These are phyloP conservation scores for Microplitis manilae DNA, from an alignment of 2,888 invertebrate species.

Conservation along the genomic window DNA sequence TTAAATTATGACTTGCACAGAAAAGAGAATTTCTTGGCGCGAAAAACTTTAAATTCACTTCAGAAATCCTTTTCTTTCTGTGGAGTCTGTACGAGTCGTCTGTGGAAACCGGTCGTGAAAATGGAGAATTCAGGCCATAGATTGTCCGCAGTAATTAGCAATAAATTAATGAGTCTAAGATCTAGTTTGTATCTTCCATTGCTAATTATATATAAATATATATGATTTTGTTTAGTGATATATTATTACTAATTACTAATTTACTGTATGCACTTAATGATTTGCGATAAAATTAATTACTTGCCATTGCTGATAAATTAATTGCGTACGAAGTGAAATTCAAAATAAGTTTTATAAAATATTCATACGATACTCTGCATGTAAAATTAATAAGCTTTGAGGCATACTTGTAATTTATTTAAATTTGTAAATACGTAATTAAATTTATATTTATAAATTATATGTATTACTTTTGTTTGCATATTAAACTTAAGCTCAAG, in stretches of 20 bases:
- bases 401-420: conserved; percentile 1
- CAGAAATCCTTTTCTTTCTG: too few relatives aligned
- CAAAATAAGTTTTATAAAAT: neutral
- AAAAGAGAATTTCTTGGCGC: too few relatives aligned
- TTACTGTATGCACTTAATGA: neutral
- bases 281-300: neutral
- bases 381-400: neutral
- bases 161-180: neutral
- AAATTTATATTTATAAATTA: conserved; percentile 12
- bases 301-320: neutral
- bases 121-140: too few relatives aligned
- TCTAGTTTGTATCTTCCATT: neutral
- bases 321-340: neutral
- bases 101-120: too few relatives aligned
- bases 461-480: neutral
- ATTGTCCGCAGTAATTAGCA: too few relatives aligned
- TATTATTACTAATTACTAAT: neutral
- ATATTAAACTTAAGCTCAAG: neutral
- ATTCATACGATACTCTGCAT: neutral
- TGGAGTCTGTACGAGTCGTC: too few relatives aligned
- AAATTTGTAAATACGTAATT: conserved; percentile 29
- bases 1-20: neutral
- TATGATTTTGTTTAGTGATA: neutral
- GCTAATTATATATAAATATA: neutral
- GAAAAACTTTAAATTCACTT: too few relatives aligned